These are phyloP conservation scores for Synaphobranchus kaupii DNA, from an alignment of 2,797 vertebrate species.

Conservation along the genomic window DNA sequence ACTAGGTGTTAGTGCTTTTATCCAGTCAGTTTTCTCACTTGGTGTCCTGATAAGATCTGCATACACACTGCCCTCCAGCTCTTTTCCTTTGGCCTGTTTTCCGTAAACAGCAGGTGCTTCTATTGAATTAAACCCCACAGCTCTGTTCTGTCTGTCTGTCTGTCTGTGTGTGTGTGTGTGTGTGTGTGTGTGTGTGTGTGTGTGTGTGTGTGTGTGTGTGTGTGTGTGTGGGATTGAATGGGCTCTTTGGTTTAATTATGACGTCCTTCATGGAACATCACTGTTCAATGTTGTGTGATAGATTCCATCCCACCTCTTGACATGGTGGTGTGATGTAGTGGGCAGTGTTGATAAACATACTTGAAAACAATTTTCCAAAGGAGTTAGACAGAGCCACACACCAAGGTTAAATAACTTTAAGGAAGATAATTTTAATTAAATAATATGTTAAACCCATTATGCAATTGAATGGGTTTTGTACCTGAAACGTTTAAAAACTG, in stretches of 20 bases:
- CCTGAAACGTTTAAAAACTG: constrained; percentile 32
- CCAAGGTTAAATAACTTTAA: background rate
- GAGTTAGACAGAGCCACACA: background rate
- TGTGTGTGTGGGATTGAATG: no score
- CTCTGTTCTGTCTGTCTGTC: no score
- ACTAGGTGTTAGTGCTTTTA: constrained; percentile 18
- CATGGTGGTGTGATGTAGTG: constrained; percentile 39
- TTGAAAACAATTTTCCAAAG: background rate
- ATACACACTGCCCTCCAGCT: constrained; percentile 27
- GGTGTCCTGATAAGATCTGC: constrained; percentile 60
- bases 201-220: no score
- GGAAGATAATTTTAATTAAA: constrained; percentile 31
- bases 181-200: no score
- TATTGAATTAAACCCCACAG: constrained; percentile 46
- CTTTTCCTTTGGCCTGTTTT: constrained; percentile 48
- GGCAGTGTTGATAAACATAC: constrained; percentile 35
- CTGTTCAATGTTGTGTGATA: constrained; percentile 28
- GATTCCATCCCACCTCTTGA: constrained; percentile 46
- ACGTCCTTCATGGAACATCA: constrained; percentile 22
- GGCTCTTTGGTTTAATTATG: constrained; percentile 22
- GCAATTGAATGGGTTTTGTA: constrained; percentile 43
- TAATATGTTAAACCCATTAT: constrained; percentile 50
- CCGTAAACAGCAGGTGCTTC: constrained; percentile 70
- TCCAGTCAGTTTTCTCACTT: constrained; percentile 29
- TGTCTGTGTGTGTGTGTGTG: no score